A percentile compares a stretch with the other conserved stretches of the same genome.
Evolutionary conservation across 1,140 invertebrate genomes (phyloP).

Genomic region (Drosophila subobscura): DNA sequence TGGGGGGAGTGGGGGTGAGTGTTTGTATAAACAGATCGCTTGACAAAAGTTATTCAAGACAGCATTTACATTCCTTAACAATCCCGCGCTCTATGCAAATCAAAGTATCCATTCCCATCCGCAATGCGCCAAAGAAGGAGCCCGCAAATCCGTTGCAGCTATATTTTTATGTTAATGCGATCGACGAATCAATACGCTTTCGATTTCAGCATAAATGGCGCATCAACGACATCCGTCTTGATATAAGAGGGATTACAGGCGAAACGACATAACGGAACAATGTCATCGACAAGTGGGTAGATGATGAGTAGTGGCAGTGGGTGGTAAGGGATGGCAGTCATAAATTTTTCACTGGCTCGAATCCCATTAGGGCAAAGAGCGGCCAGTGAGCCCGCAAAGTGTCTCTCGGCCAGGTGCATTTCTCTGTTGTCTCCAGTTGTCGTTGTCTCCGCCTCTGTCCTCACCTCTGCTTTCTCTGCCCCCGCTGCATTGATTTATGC

Average conservation of each 20-base stretch:
- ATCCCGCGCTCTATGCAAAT: slow-evolving; percentile 58
- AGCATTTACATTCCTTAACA: slow-evolving; percentile 32
- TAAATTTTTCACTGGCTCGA: slow-evolving; percentile 45
- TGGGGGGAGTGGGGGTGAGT: background rate
- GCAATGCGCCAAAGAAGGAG: slow-evolving; percentile 61
- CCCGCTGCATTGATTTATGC: slow-evolving; percentile 77
- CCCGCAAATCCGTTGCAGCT: slow-evolving; percentile 36
- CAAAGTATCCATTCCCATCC: slow-evolving; percentile 39
- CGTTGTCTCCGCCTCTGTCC: background rate
- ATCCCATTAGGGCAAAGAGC: slow-evolving; percentile 36
- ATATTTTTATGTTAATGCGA: slow-evolving; percentile 58
- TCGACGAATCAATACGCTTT: slow-evolving; percentile 61
- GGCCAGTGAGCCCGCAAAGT: slow-evolving; percentile 26
- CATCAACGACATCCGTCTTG: slow-evolving; percentile 64
- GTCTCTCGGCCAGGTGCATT: slow-evolving; percentile 60
- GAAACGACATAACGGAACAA: slow-evolving; percentile 37
- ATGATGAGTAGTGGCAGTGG: slow-evolving; percentile 11
- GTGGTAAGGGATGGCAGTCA: slow-evolving; percentile 31
- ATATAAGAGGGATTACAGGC: slow-evolving; percentile 49
- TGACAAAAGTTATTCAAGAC: slow-evolving; percentile 25
- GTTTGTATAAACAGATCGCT: slow-evolving; percentile 36
- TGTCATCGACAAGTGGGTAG: slow-evolving; percentile 29
- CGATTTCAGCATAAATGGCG: slow-evolving; percentile 69
- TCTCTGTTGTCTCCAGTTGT: no score
- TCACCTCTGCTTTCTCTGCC: background rate